Percentiles rank a stretch among this genome's conserved stretches.
Evolutionary conservation across 1,140 invertebrate genomes (phyloP).

Genomic region (Rhopalosiphum maidis): DNA sequence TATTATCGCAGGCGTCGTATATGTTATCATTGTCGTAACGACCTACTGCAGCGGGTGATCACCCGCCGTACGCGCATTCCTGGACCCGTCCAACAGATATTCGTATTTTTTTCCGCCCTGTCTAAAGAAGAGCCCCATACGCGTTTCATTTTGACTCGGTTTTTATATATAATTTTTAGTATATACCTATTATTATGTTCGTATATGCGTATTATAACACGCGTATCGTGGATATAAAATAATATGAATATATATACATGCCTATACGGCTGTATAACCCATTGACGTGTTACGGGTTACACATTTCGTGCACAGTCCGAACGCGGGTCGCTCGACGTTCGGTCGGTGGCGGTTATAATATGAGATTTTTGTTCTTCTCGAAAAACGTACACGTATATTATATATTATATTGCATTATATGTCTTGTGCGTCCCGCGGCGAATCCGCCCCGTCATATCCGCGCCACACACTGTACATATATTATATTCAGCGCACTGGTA

Average conservation of each 20-base stretch:
- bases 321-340: not conserved
- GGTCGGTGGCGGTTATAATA: not conserved
- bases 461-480: not conserved
- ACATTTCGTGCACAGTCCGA: not conserved
- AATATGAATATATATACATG: too few relatives aligned
- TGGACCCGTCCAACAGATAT: not conserved
- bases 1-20: not conserved
- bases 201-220: not conserved
- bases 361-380: not conserved
- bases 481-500: not conserved
- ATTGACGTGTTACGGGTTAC: conserved; percentile 13
- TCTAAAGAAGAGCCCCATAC: not conserved
- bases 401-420: not conserved
- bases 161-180: not conserved
- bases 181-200: not conserved
- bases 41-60: not conserved
- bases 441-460: not conserved
- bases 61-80: too few relatives aligned
- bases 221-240: too few relatives aligned
- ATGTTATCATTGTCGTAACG: not conserved
- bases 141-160: not conserved
- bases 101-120: not conserved
- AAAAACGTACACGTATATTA: not conserved
- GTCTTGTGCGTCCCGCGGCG: not conserved
- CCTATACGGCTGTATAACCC: not conserved